A percentile compares a stretch with the other conserved stretches of the same genome.
Evolutionary conservation across 2,888 invertebrate species (phyloP).

Genomic region (Fissipunctia ypsillon): DNA sequence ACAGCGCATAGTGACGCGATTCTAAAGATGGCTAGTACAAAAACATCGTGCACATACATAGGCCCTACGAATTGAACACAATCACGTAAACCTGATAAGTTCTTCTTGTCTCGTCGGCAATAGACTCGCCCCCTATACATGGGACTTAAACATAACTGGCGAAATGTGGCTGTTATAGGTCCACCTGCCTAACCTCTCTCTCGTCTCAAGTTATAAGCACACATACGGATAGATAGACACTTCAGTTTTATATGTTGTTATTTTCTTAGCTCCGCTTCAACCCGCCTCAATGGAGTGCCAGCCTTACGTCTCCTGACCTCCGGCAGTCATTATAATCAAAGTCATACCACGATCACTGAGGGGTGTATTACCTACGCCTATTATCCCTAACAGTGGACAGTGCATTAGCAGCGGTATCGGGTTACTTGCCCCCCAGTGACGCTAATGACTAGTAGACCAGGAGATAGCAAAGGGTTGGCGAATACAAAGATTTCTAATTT

Average conservation of each 20-base stretch:
- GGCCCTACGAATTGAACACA: background rate
- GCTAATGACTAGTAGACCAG: slow-evolving; percentile 73
- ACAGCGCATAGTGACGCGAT: too few relatives aligned
- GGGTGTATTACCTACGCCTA: slow-evolving; percentile 62
- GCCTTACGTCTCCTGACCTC: slow-evolving; percentile 15
- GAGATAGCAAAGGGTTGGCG: slow-evolving; percentile 59
- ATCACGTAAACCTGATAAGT: slow-evolving; percentile 1
- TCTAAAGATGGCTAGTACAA: too few relatives aligned
- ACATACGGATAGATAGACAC: background rate
- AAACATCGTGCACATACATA: too few relatives aligned
- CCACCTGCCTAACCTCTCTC: too few relatives aligned
- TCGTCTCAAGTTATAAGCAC: background rate
- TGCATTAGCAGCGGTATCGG: slow-evolving; percentile 75
- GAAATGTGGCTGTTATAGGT: too few relatives aligned
- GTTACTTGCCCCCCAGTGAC: slow-evolving; percentile 72
- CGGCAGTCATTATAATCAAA: slow-evolving; percentile 39
- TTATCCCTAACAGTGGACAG: slow-evolving; percentile 64
- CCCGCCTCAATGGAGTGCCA: background rate
- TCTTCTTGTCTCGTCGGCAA: too few relatives aligned
- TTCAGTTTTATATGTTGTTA: too few relatives aligned
- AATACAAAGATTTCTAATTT: slow-evolving; percentile 4
- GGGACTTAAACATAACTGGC: too few relatives aligned
- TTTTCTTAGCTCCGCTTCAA: background rate
- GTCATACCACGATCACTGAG: slow-evolving; percentile 45
- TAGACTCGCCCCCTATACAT: too few relatives aligned